Evolutionary conservation across 2,797 vertebrate genomes (phyloP).

Genomic region (Monodelphis domestica): DNA sequence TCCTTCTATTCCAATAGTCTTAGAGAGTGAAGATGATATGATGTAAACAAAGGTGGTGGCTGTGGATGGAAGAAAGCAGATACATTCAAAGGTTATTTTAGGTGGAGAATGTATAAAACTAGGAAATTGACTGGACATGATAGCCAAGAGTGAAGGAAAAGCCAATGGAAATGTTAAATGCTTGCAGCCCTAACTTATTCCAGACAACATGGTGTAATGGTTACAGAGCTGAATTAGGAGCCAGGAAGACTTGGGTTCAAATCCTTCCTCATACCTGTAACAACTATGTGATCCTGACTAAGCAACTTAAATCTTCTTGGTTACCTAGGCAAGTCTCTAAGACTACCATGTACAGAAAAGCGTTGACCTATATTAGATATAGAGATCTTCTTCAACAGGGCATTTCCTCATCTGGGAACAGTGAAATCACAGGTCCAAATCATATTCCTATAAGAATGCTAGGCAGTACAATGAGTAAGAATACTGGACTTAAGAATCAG

Average conservation of each 20-base stretch:
- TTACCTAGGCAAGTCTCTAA: not conserved
- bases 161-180: too few species aligned
- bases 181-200: not conserved
- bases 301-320: not conserved
- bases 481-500: not conserved
- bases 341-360: not conserved
- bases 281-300: not conserved
- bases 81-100: too few species aligned
- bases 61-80: too few species aligned
- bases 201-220: not conserved
- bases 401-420: not conserved
- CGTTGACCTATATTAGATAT: not conserved
- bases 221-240: not conserved
- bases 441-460: not conserved
- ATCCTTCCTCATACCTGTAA: not conserved
- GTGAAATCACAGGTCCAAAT: not conserved
- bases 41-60: too few species aligned
- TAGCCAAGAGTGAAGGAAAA: too few species aligned
- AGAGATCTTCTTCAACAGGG: not conserved
- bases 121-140: too few species aligned
- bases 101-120: too few species aligned
- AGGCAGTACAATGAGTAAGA: not conserved
- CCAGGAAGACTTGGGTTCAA: not conserved
- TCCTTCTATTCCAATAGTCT: too few species aligned
- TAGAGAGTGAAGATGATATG: too few species aligned